Percentiles rank a stretch among this genome's conserved stretches.
phyloP scores from a whole-genome alignment of 2,113 vertebrate species.

The Arenaria interpres region DNA sequence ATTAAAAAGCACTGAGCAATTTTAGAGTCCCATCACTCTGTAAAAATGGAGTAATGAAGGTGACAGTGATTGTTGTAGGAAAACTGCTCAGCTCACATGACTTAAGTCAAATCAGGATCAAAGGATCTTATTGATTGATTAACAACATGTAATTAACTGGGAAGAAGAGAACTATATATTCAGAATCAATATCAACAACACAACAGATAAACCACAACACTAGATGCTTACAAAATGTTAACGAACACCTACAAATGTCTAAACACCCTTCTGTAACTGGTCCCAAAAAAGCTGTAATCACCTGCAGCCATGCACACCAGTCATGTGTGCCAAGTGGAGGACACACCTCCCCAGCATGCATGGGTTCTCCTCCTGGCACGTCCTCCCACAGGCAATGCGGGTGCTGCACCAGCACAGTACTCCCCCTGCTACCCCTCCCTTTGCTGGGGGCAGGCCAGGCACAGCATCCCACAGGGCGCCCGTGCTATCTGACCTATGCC shows the following conservation, averaged over 20 bases:
- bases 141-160: neutral
- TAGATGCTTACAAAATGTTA: neutral
- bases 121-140: neutral
- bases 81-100: neutral
- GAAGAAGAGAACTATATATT: neutral
- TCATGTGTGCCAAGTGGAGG: too few relatives aligned
- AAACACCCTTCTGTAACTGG: neutral
- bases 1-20: neutral
- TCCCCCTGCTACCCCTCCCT: accelerated
- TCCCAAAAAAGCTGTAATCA: neutral
- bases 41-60: neutral
- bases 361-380: accelerated
- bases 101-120: neutral
- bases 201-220: neutral
- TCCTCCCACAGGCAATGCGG: accelerated
- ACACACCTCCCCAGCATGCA: too few relatives aligned
- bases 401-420: neutral
- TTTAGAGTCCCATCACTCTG: neutral
- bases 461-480: accelerated
- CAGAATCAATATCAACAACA: neutral
- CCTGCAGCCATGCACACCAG: accelerated
- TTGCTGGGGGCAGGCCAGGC: too few relatives aligned
- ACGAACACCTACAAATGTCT: neutral
- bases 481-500: neutral
- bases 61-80: neutral